These are phyloP conservation scores for Andrena cerasifolii DNA, from an alignment of 1,140 invertebrate genomes.

Conservation along the genomic window DNA sequence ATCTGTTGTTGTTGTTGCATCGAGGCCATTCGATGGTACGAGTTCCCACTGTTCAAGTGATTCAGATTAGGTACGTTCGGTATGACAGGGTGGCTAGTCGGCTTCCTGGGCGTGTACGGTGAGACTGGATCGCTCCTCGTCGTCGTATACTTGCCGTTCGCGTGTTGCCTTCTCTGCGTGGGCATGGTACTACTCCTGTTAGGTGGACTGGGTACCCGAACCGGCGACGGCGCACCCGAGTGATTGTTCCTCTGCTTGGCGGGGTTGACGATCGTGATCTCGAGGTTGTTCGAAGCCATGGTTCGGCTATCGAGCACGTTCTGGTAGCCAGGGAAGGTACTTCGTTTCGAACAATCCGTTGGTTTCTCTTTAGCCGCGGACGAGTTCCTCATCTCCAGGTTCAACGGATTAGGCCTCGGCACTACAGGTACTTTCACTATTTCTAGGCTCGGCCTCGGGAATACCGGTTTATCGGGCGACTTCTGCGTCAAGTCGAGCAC, in stretches of 20 bases:
- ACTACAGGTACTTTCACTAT: slow-evolving; percentile 80
- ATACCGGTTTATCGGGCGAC: slow-evolving; percentile 59
- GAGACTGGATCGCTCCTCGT: slow-evolving; percentile 74
- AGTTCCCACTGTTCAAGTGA: slow-evolving; percentile 72
- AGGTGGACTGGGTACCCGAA: slow-evolving; percentile 68
- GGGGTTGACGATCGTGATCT: slow-evolving; percentile 80
- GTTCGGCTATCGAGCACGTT: slow-evolving; percentile 77
- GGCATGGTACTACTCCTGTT: slow-evolving; percentile 60
- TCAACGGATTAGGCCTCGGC: slow-evolving; percentile 76
- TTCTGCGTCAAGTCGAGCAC: slow-evolving; percentile 78
- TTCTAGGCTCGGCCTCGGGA: slow-evolving; percentile 77
- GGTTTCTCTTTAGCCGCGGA: slow-evolving; percentile 49
- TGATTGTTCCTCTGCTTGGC: slow-evolving; percentile 63
- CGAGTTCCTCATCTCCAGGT: slow-evolving; percentile 72
- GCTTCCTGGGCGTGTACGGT: slow-evolving; percentile 77
- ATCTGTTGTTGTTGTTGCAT: slow-evolving; percentile 65
- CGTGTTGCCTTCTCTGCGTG: slow-evolving; percentile 60
- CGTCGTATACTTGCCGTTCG: slow-evolving; percentile 73
- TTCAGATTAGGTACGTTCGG: slow-evolving; percentile 80
- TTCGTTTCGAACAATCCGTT: slow-evolving; percentile 46
- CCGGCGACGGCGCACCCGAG: slow-evolving; percentile 40
- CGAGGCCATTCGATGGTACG: slow-evolving; percentile 57
- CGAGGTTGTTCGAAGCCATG: slow-evolving; percentile 79
- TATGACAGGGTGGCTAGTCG: slow-evolving; percentile 73
- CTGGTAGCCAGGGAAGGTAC: slow-evolving; percentile 62